Evolutionary conservation across 2,113 vertebrate species (phyloP), one percentile per base, ranked within the genome.

Genomic region (Chaenogobius annularis): DNA sequence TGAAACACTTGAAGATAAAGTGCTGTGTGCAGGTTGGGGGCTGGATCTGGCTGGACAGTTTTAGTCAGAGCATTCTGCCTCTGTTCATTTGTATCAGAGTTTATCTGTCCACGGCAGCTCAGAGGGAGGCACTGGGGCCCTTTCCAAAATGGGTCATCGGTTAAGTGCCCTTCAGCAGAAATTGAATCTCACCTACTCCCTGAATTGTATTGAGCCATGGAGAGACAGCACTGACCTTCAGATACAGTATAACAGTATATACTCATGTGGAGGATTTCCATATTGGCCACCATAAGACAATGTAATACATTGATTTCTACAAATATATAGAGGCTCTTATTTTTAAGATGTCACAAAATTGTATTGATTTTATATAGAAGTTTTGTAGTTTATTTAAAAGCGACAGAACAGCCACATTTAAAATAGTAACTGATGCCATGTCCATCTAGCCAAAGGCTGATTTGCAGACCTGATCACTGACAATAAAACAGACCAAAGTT

Each of bases 91-190:
- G 70, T 85, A 87, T 82, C 77, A 52, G 66, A 74, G 48, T 78
- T 78, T 81, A 83, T 72, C 83, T 69, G 64, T 64, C 74, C 75
- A 82, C 78, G 64, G 74, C 69, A 87, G 87, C 82, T 83, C 83
- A 70, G 82, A 80, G 87, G 76, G 74, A 83, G 81, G 83, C 80
- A 84, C 75, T 80, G 84, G 83, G 76, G 79, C 72, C 81, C 77
- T 85, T 83, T 88, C 81, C 81, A 85, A 91, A 93, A 90, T 89
- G 89, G 90, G 90, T 91, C 90, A 88, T 83, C 70, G 77, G 83
- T 88, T 88, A 90, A 88, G 83, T 92, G 90, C 86, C 89, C 91
- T 90, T 90, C 88, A 90, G 87, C 88, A 88, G 88, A 88, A 91
- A 92, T 87, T 87, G 83, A 91, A 91, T 92, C 89, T 85, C 87